These are phyloP conservation scores for Caligus rogercresseyi DNA, from an alignment of 1,140 invertebrate species.

Conservation along the genomic window DNA sequence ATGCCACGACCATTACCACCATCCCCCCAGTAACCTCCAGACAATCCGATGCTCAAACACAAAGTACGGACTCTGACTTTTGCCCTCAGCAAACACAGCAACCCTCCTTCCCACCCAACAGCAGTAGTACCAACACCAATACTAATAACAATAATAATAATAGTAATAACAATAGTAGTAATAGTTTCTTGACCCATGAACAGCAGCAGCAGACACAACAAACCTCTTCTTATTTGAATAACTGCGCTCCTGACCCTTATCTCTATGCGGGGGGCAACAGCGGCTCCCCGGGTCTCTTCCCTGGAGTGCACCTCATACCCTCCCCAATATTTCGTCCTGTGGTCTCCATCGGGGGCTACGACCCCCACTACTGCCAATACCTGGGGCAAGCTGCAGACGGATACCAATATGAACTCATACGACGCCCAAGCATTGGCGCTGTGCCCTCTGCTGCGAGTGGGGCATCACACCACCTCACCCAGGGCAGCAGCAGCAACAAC, in stretches of 20 bases:
- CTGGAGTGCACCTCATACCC: neutral
- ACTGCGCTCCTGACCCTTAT: neutral
- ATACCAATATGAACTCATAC: constrained; percentile 20
- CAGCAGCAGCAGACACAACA: too few relatives aligned
- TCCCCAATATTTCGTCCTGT: constrained; percentile 3
- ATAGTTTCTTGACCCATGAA: too few relatives aligned
- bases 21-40: neutral
- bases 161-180: neutral
- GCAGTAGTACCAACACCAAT: neutral
- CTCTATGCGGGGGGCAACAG: neutral
- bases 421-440: constrained; percentile 18
- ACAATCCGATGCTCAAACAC: constrained; percentile 9
- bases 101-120: neutral
- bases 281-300: neutral
- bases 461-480: neutral
- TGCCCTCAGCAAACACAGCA: neutral
- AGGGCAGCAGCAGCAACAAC: neutral
- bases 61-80: constrained; percentile 11
- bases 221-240: too few relatives aligned
- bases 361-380: constrained; percentile 21
- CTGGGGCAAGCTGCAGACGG: constrained; percentile 20
- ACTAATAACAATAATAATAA: neutral
- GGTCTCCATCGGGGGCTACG: constrained; percentile 5
- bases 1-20: constrained; percentile 1
- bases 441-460: neutral